These are phyloP conservation scores for Tetramorium alpestre DNA, from an alignment of 1,140 invertebrate genomes.

Conservation along the genomic window DNA sequence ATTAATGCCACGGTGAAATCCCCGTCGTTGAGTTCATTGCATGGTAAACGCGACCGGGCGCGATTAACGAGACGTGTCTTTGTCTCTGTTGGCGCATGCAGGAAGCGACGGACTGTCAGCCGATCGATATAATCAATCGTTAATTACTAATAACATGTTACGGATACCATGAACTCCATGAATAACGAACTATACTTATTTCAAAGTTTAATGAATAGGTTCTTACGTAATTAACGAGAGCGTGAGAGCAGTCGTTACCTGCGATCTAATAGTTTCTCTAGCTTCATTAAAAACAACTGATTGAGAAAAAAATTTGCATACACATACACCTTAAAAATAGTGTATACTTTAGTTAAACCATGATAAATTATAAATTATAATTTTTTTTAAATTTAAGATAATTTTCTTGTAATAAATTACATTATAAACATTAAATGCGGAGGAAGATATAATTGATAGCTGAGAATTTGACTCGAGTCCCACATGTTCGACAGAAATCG, in stretches of 20 bases:
- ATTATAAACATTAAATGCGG: neutral
- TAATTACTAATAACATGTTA: slow-evolving; percentile 41
- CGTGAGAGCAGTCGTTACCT: neutral
- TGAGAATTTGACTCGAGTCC: neutral
- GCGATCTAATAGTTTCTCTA: neutral
- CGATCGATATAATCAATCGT: slow-evolving; percentile 30
- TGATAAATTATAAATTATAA: neutral
- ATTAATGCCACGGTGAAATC: slow-evolving; percentile 61
- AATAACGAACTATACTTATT: neutral
- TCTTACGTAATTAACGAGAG: neutral
- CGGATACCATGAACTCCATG: neutral
- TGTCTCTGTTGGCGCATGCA: neutral
- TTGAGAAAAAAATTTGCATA: too few species aligned
- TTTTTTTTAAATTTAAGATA: neutral
- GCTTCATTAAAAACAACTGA: neutral
- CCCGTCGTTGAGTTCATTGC: slow-evolving; percentile 30
- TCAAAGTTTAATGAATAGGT: slow-evolving; percentile 12
- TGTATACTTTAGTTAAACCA: neutral
- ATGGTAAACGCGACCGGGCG: neutral
- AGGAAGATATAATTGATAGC: neutral
- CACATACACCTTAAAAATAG: neutral
- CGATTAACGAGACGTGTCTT: slow-evolving; percentile 22
- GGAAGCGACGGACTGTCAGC: neutral
- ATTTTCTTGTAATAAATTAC: neutral
- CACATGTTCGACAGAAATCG: neutral